These are phyloP conservation scores for Corvus cornix DNA, from an alignment of 2,113 vertebrate genomes.

Conservation along the genomic window DNA sequence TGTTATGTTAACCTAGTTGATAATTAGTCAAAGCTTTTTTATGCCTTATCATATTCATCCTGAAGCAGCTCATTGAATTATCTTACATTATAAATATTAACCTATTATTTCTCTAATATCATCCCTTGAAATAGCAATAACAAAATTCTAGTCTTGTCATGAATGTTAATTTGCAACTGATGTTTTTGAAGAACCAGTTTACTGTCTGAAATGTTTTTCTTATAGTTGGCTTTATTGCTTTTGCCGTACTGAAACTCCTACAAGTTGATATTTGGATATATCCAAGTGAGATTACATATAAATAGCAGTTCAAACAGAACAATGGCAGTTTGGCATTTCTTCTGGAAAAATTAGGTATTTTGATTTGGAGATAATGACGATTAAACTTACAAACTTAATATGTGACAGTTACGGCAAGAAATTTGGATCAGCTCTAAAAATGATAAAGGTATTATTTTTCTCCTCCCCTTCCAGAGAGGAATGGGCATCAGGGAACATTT, in stretches of 20 bases:
- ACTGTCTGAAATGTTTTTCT: not conserved
- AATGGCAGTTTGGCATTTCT: not conserved
- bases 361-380: not conserved
- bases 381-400: not conserved
- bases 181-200: not conserved
- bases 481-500: not conserved
- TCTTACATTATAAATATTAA: not conserved
- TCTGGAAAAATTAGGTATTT: not conserved
- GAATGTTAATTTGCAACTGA: not conserved
- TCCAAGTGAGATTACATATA: not conserved
- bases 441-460: not conserved
- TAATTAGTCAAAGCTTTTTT: not conserved
- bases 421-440: not conserved
- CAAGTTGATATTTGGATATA: not conserved
- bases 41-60: not conserved
- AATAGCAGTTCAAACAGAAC: not conserved
- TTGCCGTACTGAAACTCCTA: not conserved
- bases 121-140: not conserved
- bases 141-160: not conserved
- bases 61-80: not conserved
- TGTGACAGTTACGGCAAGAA: not conserved
- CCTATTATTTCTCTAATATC: not conserved
- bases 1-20: not conserved
- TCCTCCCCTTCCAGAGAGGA: not conserved
- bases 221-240: not conserved